Evolutionary conservation across 2,113 vertebrate genomes (phyloP).

Genomic region (Rhombomys opimus): DNA sequence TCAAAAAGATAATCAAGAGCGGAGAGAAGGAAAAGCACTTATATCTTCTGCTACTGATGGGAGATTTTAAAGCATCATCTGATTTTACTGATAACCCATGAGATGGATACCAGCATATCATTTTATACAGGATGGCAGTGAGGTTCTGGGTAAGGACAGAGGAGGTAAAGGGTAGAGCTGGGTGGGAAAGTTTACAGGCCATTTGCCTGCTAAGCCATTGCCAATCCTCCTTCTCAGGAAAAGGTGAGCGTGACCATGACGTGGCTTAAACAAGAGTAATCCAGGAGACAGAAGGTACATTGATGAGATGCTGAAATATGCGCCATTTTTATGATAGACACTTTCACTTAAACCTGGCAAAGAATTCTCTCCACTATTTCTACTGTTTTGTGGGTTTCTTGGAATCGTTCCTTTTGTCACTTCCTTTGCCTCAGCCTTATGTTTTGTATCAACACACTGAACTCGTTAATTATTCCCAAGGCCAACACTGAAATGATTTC

Average conservation of each 20-base stretch:
- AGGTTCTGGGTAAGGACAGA: not conserved
- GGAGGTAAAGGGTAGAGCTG: not conserved
- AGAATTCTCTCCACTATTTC: not conserved
- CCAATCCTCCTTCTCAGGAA: not conserved
- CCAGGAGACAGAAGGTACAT: not conserved
- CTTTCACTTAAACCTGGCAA: conserved; percentile 29
- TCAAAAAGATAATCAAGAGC: not conserved
- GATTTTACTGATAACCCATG: not conserved
- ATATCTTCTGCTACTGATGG: not conserved
- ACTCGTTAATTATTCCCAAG: conserved; percentile 46
- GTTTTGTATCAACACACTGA: not conserved
- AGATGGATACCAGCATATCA: not conserved
- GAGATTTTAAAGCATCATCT: not conserved
- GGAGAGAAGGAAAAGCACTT: not conserved
- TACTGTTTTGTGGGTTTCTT: conserved; percentile 14
- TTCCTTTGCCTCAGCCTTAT: conserved; percentile 6
- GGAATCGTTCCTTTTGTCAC: not conserved
- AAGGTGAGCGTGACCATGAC: not conserved
- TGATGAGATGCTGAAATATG: not conserved
- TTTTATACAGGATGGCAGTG: too few relatives aligned
- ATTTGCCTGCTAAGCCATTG: not conserved
- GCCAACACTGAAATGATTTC: not conserved
- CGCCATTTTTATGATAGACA: not conserved
- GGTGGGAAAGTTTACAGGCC: not conserved
- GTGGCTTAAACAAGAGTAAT: not conserved